A percentile compares a stretch with the other conserved stretches of the same genome.
These are phyloP conservation scores for Podabrus alpinus DNA, from an alignment of 2,888 invertebrate species.

Conservation along the genomic window DNA sequence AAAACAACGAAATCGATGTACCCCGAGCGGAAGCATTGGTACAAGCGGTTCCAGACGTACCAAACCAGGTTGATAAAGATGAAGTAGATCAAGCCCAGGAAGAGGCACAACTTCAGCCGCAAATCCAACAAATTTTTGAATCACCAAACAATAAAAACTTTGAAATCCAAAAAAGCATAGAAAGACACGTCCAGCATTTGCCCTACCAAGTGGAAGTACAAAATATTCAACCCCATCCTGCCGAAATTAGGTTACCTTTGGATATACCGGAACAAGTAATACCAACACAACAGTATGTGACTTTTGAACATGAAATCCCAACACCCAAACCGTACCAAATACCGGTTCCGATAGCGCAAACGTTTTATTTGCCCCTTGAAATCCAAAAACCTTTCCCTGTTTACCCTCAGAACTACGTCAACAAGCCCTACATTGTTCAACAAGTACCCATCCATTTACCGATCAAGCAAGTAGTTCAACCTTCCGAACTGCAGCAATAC, in stretches of 20 bases:
- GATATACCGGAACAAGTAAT: slow-evolving; percentile 38
- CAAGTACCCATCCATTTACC: slow-evolving; percentile 37
- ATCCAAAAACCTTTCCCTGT: slow-evolving; percentile 38
- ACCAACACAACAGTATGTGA: slow-evolving; percentile 7
- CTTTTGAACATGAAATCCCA: background rate
- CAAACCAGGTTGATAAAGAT: background rate
- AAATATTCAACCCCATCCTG: slow-evolving; percentile 55
- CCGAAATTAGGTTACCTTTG: slow-evolving; percentile 53
- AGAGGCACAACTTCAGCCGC: background rate
- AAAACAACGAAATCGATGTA: background rate
- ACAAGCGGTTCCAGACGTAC: background rate
- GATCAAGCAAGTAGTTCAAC: slow-evolving; percentile 42
- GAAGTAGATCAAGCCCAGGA: slow-evolving; percentile 45
- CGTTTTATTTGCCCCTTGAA: slow-evolving; percentile 24
- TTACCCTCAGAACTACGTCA: slow-evolving; percentile 33
- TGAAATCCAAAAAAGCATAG: slow-evolving; percentile 46
- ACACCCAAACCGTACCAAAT: slow-evolving; percentile 45
- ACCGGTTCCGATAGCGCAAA: slow-evolving; percentile 56
- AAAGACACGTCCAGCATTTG: slow-evolving; percentile 37
- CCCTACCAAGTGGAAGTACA: slow-evolving; percentile 41
- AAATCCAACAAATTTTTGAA: background rate
- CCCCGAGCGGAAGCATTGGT: background rate
- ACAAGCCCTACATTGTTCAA: slow-evolving; percentile 32
- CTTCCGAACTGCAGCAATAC: slow-evolving; percentile 40
- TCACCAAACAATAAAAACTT: slow-evolving; percentile 2